Base-by-base conservation (phyloP, 2,797 vertebrate genomes). In the Brachyrhaphis roseni region DNA sequence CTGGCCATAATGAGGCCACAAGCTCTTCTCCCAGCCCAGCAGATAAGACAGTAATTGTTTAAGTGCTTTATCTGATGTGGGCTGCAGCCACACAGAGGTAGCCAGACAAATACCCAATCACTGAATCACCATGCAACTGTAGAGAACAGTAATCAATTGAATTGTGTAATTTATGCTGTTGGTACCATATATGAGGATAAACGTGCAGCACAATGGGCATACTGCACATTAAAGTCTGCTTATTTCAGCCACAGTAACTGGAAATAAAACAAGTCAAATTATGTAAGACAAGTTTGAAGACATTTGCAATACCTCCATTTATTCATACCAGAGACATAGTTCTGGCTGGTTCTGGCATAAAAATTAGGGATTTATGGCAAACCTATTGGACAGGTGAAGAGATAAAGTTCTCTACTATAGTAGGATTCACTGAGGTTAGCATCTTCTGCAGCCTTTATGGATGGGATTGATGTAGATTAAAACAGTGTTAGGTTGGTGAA, bases 11-110 rank as follows among this genome's bases (percentile, higher is more conserved):
- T 95, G 92, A 95, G 93, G 91, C 92, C 89, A 87, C 84, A 83
- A 92, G 90, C 89, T 86, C 85, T 72, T 92, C 90, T 93, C 91
- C 89, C 90, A 91, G 83, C 91, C 87, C 91, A 83, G 89, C 83
- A 90, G 95, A 95, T 94, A 95, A 94, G 93, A 93, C 89, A 89
- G 91, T 94, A 95, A 95, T 95, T 94, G 94, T 94, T 94, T 94
- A 93, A 94, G 92, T 91, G 92, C 92, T 94, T 93, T 94, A 95
- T 96, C 93, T 93, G 92, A 95, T 94, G 91, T 84, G 88, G 86
- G 84, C 80, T 74, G 86, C 81, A 78, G 87, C 89, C 84, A 90
- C 68, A 76, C 79, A 86, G 87, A 93, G 86, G 89, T 86, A 85
- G 83, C 80, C 83, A 72, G 75, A 72, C 4, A 84, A 90, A 82